Base-by-base conservation (phyloP, 1,140 invertebrate species). In the Drosophila bifasciata region DNA sequence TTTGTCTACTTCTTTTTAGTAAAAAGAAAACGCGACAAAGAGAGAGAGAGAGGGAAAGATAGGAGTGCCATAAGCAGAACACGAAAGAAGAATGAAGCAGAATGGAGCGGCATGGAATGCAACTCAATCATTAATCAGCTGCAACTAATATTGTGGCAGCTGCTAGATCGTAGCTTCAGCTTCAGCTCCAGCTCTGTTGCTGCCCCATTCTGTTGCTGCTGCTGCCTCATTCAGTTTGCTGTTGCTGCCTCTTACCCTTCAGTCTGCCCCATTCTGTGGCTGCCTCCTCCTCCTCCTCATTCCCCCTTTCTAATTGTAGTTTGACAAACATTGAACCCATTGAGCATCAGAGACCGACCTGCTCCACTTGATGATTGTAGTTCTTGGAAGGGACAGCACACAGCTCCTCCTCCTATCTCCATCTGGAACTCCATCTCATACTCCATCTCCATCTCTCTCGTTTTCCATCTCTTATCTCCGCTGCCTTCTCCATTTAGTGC, bases 41-140 rank as follows among this genome's bases (percentile, higher is more conserved):
- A 36, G 43, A 17, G 28, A 5, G 32, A 9, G 62, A 55, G 51
- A 52, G 62, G 3, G 32, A 9, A 60, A 55, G 51, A 52, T 59
- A 48, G 63, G 58, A 60, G 81, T 85, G 75, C 62, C 83, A 88
- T 78, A 70, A 76, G 67, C 66, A 68, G 62, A 59, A 70, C 60
- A 23, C 45, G 32, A 16, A 40, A 15, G 43, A 49, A 48, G 32
- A 16, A 40, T n/a, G 43, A 49, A 48, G 19, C 19, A 21, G 41
- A 46, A 43, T 39, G 46, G 16, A 63, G 60, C 50, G 44, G 64
- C 69, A 49, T 73, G 55, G 77, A 57, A 58, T 43, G 61, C 50
- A 62, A 59, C 32, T 59, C 57, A 66, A 61, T 71, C 81, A 86
- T 80, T 86, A 89, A 88, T 88, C 83, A 88, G 79, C 76, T 89